These are phyloP conservation scores for Malurus melanocephalus DNA, from an alignment of 2,113 vertebrate species.

Conservation along the genomic window DNA sequence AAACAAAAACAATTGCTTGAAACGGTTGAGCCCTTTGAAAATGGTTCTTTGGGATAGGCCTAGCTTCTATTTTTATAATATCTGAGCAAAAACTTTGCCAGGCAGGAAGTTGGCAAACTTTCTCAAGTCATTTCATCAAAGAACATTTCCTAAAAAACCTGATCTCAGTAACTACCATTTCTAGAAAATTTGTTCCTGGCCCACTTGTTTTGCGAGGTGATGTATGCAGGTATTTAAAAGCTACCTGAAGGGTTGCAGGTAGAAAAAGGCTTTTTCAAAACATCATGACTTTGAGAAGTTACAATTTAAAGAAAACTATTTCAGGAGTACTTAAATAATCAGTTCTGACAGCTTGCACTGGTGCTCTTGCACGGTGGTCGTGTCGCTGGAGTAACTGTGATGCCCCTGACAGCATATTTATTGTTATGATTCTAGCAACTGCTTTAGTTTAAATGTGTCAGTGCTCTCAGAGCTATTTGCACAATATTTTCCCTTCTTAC, in stretches of 20 bases:
- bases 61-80: neutral
- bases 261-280: neutral
- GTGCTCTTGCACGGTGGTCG: neutral
- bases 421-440: neutral
- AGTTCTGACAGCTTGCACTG: neutral
- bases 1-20: neutral
- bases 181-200: neutral
- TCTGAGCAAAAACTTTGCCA: neutral
- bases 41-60: neutral
- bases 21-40: neutral
- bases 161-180: neutral
- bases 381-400: neutral
- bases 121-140: neutral
- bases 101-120: neutral
- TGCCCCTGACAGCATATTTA: constrained; percentile 6
- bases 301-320: neutral
- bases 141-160: neutral
- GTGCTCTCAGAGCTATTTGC: constrained; percentile 29
- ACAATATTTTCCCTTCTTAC: constrained; percentile 20
- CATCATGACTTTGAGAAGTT: neutral
- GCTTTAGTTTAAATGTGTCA: constrained; percentile 11
- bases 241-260: neutral
- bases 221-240: neutral
- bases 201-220: neutral
- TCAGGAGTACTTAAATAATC: neutral